Percentiles rank a stretch among this genome's conserved stretches.
Evolutionary conservation across 2,113 vertebrate species (phyloP).

Genomic region (Ictalurus punctatus): DNA sequence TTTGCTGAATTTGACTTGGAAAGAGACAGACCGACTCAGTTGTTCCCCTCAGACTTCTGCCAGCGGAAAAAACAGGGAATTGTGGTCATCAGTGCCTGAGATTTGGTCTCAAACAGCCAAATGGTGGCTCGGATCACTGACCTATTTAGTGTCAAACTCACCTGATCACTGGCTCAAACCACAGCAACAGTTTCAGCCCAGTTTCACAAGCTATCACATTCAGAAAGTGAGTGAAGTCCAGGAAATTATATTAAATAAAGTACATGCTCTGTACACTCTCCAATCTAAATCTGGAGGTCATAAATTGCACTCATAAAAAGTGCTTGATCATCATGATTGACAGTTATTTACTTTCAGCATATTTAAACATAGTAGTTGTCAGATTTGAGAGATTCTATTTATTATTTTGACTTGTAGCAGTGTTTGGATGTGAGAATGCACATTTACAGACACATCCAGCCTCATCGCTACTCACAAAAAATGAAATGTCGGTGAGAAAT

Average conservation of each 20-base stretch:
- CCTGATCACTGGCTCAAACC: slow-evolving; percentile 6
- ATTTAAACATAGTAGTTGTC: neutral
- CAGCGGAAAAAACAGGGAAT: slow-evolving; percentile 72
- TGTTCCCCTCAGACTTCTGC: slow-evolving; percentile 70
- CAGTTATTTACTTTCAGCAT: neutral
- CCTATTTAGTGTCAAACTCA: slow-evolving; percentile 59
- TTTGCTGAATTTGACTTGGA: slow-evolving; percentile 61
- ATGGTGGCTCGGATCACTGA: slow-evolving; percentile 56
- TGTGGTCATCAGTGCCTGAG: slow-evolving; percentile 62
- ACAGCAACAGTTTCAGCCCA: neutral
- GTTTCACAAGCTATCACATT: neutral
- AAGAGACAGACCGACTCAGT: slow-evolving; percentile 71
- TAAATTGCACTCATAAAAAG: neutral
- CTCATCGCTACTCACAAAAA: neutral
- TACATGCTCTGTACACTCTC: neutral
- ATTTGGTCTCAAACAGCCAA: slow-evolving; percentile 57
- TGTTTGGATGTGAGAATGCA: neutral
- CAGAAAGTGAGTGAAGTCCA: neutral
- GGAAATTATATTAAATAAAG: neutral
- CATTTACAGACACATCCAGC: neutral
- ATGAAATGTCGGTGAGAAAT: neutral
- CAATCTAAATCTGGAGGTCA: neutral
- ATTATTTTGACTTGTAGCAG: neutral
- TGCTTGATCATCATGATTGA: neutral
- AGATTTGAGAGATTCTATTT: neutral